Evolutionary conservation across 2,113 vertebrate genomes (phyloP).

Genomic region (Phalacrocorax aristotelis): DNA sequence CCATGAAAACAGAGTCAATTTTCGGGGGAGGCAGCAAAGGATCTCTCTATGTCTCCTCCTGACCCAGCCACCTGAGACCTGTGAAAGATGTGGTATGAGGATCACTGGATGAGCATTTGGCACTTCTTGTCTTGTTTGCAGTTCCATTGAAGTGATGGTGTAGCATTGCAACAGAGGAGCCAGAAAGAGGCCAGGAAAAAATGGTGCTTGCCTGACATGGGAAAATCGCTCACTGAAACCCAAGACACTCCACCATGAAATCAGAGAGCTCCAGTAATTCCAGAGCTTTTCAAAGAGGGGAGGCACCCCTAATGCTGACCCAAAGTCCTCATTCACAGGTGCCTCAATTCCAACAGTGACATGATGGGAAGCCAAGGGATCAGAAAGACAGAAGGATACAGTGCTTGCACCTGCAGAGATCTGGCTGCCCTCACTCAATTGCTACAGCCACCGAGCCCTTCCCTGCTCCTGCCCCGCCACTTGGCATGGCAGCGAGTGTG

Average conservation of each 20-base stretch:
- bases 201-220: not conserved
- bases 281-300: not conserved
- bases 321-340: not conserved
- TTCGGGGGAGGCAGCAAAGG: not conserved
- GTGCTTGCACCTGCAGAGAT: accelerated
- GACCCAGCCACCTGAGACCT: not conserved
- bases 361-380: not conserved
- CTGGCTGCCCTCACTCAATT: not conserved
- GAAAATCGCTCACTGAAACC: not conserved
- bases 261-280: not conserved
- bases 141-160: not conserved
- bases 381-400: not conserved
- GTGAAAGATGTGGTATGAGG: not conserved
- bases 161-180: not conserved
- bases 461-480: not conserved
- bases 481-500: not conserved
- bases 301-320: not conserved
- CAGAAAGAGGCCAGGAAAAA: not conserved
- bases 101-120: not conserved
- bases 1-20: not conserved
- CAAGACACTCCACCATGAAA: not conserved
- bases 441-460: not conserved
- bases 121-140: not conserved
- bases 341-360: not conserved
- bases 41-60: not conserved